Evolutionary conservation across 2,888 invertebrate species (phyloP), one percentile per base, ranked within the genome.

Genomic region (Machimus atricapillus): DNA sequence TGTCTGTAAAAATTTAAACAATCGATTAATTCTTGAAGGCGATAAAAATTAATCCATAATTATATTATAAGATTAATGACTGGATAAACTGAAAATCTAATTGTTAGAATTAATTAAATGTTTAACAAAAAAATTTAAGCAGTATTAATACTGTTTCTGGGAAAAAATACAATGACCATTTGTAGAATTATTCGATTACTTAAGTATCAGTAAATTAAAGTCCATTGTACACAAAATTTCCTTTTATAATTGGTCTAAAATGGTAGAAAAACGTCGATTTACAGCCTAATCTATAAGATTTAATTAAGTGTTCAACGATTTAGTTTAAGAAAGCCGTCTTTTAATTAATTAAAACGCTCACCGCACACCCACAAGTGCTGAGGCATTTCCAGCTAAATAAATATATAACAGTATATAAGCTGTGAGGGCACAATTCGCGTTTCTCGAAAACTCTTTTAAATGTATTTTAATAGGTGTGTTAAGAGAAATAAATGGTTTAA

Each of bases 221-320:
- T 46, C 43, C 12, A 16, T 16, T 5, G 16, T n/a, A 52, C 1
- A 16, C 7, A n/a, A 52, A 52, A 52, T 52, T 52, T 52, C 52
- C n/a, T n/a, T n/a, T 52, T 52, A 16, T 0, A 14, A 52, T 52
- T 52, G n/a, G 1, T 52, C 4, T n/a, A 16, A 52, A 52, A n/a
- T n/a, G 52, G 52, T n/a, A 6, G 8, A 52, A 16, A 52, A 16
- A 52, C 8, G n/a, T n/a, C 52, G 52, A 52, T 52, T 52, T 52
- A 52, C 52, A 52, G 7, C 19, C 23, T 66, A 66, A 66, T 78
- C 23, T 79, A n/a, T n/a, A 52, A 79, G 52, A 52, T 52, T 79
- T 52, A 79, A 52, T 79, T 79, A 52, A 79, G 79, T 79, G 52
- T 31, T 79, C 79, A 52, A 52, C 52, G 46, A 79, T 79, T 79